Evolutionary conservation across 2,797 vertebrate genomes (phyloP), one percentile per base, ranked within the genome.

Genomic region (Acrossocheilus wenchowensis): DNA sequence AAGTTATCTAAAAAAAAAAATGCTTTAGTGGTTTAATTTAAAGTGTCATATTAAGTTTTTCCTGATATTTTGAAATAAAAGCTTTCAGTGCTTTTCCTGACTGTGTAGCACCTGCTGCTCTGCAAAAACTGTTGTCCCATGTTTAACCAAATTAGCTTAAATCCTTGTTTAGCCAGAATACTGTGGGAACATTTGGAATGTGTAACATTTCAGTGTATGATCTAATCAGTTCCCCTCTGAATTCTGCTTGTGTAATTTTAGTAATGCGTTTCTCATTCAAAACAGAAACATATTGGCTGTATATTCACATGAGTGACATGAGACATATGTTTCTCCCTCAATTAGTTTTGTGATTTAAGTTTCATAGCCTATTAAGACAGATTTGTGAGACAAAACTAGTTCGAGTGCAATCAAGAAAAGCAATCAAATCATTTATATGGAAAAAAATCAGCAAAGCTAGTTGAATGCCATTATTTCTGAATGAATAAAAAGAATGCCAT

Each of bases 341-440:
- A 60, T 71, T 36, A 48, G 50, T 60, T 57, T 71, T 34, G 43
- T 34, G 48, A 45, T 48, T 80, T 43, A 48, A 19, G 26, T 72
- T 80, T 69, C 39, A 60, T 23, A 78, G 64, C n/a, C 48, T 45
- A 60, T 72, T 60, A 60, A 85, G 39, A 30, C 66, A 57, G 19
- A 60, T 85, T 85, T 85, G 36, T 43, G 36, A 71, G 66, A 60
- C 26, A 85, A 71, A 41, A 21, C 14, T 19, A 72, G 34, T 57
- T 72, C 45, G n/a, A 71, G 50, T 78, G 36, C 23, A 43, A 73
- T 74, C 54, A 83, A 83, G 71, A 85, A 85, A 71, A 78, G 17
- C 74, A 57, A 57, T 57, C 6, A 57, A 85, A 78, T 41, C 1
- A 43, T 78, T 57, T 69, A 54, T 48, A 75, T 75, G 11, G 14